Percentiles rank a stretch among this genome's conserved stretches.
These are phyloP conservation scores for Mustela lutreola DNA, from an alignment of 2,113 vertebrate species.

Conservation along the genomic window DNA sequence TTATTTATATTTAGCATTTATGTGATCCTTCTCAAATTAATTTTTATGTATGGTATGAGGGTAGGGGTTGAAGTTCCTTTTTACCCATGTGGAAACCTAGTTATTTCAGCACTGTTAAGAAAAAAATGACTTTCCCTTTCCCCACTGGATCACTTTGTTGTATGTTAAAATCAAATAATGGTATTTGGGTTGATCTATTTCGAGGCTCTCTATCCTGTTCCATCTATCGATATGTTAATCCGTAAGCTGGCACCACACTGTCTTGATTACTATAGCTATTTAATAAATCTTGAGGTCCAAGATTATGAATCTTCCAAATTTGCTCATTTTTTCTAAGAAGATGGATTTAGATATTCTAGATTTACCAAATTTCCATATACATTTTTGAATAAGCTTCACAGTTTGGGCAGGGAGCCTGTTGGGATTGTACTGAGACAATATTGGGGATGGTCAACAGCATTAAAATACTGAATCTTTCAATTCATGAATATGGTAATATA, in stretches of 20 bases:
- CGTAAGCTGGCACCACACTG: neutral
- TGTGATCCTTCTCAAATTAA: neutral
- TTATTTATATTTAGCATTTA: constrained; percentile 20
- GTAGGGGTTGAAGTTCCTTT: neutral
- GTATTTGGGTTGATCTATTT: neutral
- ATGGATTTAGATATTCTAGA: neutral
- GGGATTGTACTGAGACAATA: neutral
- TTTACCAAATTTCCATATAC: neutral
- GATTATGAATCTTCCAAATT: neutral
- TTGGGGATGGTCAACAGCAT: neutral
- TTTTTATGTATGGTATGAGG: neutral
- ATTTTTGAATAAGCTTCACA: neutral
- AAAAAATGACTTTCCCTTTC: neutral
- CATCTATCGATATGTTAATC: neutral
- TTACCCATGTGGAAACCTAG: neutral
- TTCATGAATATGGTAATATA: neutral
- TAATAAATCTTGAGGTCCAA: neutral
- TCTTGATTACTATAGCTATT: neutral
- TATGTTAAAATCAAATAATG: neutral
- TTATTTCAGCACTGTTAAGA: neutral
- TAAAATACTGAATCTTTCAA: neutral
- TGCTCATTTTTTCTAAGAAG: neutral
- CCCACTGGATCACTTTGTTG: neutral
- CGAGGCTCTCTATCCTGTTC: neutral
- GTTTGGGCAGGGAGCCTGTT: neutral